Evolutionary conservation across 2,888 invertebrate genomes (phyloP).

Genomic region (Melanotus villosus): DNA sequence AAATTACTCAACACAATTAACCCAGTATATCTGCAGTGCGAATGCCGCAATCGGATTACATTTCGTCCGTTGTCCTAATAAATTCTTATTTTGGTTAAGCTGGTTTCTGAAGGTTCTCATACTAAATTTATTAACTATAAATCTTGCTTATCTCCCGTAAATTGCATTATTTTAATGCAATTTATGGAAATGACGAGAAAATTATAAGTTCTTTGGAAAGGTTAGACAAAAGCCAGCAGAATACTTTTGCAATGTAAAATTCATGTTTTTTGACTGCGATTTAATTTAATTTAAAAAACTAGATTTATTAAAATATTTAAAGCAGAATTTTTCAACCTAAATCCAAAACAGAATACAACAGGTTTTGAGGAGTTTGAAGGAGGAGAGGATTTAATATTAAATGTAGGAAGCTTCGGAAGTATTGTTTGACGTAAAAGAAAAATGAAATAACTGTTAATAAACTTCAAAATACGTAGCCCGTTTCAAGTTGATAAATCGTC

Average conservation of each 20-base stretch:
- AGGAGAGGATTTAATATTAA: not conserved
- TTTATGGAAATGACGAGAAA: too few species aligned
- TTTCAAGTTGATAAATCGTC: slow-evolving; percentile 24
- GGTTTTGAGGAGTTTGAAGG: not conserved
- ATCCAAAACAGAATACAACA: too few species aligned
- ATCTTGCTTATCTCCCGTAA: too few species aligned
- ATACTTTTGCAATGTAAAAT: too few species aligned
- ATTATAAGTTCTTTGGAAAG: too few species aligned
- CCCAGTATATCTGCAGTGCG: slow-evolving; percentile 20
- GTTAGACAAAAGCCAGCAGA: too few species aligned
- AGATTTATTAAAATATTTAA: too few species aligned
- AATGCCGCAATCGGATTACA: slow-evolving; percentile 21
- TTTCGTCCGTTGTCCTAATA: slow-evolving; percentile 17
- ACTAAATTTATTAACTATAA: too few species aligned
- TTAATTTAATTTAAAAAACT: too few species aligned
- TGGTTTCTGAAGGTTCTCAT: not conserved
- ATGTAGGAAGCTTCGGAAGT: not conserved
- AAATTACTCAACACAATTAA: slow-evolving; percentile 45
- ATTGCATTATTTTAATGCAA: too few species aligned
- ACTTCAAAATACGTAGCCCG: not conserved
- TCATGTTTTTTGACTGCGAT: too few species aligned
- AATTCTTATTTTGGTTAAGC: slow-evolving; percentile 10
- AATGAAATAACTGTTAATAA: slow-evolving; percentile 11
- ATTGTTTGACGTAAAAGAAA: not conserved
- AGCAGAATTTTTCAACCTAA: too few species aligned